Conservation (phyloP, 2,888 invertebrate species). For the Megaustenia siamemsis region DNA sequence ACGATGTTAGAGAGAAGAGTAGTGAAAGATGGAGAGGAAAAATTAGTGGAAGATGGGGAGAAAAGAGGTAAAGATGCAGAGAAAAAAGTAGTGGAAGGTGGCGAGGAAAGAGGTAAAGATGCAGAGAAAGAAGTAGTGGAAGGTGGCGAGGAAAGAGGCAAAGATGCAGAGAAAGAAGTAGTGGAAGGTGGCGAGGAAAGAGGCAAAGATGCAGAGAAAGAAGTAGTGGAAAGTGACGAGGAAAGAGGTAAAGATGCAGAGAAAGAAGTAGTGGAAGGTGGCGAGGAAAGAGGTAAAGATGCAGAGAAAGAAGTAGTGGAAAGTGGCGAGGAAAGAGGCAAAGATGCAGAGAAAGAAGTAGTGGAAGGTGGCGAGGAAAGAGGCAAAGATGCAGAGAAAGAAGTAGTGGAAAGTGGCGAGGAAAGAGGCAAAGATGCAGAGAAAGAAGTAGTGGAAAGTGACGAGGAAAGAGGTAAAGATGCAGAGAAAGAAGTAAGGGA, state of each 20-base stretch:
- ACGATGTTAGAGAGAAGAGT: no score
- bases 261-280: background rate
- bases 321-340: no score
- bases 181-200: no score
- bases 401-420: background rate
- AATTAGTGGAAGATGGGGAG: no score
- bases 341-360: background rate
- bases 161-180: background rate
- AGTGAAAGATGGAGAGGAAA: no score
- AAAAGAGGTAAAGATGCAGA: no score
- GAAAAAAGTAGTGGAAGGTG: no score
- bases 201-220: background rate
- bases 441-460: background rate
- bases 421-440: background rate
- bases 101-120: slow-evolving; percentile 21
- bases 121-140: background rate
- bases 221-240: no score
- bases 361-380: no score
- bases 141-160: background rate
- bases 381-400: slow-evolving; percentile 2
- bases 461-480: background rate
- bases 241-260: background rate
- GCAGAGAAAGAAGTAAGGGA: background rate
- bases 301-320: background rate
- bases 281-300: background rate